Evolutionary conservation across 2,888 invertebrate genomes (phyloP).

Genomic region (Eledona agricola): DNA sequence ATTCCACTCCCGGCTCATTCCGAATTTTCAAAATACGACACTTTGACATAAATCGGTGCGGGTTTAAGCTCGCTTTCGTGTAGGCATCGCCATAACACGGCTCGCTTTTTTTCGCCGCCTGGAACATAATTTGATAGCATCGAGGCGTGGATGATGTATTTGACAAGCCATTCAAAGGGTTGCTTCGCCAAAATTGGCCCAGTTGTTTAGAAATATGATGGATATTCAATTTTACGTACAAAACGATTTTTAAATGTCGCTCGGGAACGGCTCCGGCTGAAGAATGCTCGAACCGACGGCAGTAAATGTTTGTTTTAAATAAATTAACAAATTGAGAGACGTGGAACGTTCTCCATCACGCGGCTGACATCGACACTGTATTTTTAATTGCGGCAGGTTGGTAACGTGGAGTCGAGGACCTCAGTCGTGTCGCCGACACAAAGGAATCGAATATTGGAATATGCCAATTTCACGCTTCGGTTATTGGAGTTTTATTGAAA

Average conservation of each 20-base stretch:
- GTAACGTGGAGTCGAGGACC: too few species aligned
- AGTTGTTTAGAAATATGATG: slow-evolving; percentile 29
- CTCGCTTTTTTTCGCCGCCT: slow-evolving; percentile 16
- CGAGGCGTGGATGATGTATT: slow-evolving; percentile 35
- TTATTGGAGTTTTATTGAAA: too few species aligned
- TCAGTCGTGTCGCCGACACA: too few species aligned
- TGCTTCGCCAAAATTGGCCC: slow-evolving; percentile 30
- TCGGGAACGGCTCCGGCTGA: slow-evolving; percentile 8
- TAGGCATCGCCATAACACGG: slow-evolving; percentile 22
- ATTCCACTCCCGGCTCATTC: slow-evolving; percentile 17
- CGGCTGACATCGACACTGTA: too few species aligned
- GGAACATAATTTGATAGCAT: slow-evolving; percentile 31
- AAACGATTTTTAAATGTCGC: slow-evolving; percentile 28
- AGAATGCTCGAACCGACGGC: too few species aligned
- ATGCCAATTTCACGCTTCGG: too few species aligned
- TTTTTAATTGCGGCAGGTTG: too few species aligned
- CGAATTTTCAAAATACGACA: slow-evolving; percentile 30
- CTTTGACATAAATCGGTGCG: slow-evolving; percentile 24
- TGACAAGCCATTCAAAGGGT: slow-evolving; percentile 33
- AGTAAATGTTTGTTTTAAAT: too few species aligned
- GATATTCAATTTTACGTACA: slow-evolving; percentile 31
- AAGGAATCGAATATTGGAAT: too few species aligned
- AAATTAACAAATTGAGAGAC: too few species aligned
- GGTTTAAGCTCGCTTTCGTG: slow-evolving; percentile 26
- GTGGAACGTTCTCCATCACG: too few species aligned